Conservation (phyloP, 2,888 invertebrate species). For the Drosophila emarginata region DNA sequence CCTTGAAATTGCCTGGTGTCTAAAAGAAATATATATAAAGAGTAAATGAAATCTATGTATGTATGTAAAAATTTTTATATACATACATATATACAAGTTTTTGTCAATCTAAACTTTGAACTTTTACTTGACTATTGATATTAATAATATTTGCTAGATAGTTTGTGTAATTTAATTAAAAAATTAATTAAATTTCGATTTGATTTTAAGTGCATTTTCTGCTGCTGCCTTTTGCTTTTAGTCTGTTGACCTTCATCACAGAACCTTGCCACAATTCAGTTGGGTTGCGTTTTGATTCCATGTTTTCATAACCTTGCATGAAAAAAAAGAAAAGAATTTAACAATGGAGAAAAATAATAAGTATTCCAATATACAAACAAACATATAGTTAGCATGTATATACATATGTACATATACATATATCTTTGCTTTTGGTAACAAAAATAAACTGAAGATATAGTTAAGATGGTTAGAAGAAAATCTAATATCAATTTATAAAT, state of each 20-base stretch:
- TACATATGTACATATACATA: not conserved
- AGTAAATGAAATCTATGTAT: not conserved
- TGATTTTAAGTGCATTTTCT: not conserved
- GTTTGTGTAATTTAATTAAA: slow-evolving; percentile 4
- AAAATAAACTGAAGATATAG: no score
- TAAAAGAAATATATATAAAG: not conserved
- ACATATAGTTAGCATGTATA: not conserved
- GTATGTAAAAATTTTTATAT: no score
- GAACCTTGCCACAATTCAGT: not conserved
- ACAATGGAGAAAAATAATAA: not conserved
- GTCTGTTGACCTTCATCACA: not conserved
- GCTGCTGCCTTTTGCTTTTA: not conserved
- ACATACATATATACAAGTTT: not conserved
- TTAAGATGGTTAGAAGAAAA: no score
- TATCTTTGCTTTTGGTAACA: no score
- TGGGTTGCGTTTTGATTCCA: not conserved
- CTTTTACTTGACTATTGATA: not conserved
- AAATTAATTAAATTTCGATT: not conserved
- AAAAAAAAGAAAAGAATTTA: not conserved
- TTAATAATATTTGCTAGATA: not conserved
- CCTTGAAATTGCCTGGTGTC: slow-evolving; percentile 20
- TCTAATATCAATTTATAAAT: no score
- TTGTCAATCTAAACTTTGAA: not conserved
- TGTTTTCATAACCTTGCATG: not conserved
- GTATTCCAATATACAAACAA: not conserved